Evolutionary conservation across 2,888 invertebrate species (phyloP).

Genomic region (Sesia apiformis): DNA sequence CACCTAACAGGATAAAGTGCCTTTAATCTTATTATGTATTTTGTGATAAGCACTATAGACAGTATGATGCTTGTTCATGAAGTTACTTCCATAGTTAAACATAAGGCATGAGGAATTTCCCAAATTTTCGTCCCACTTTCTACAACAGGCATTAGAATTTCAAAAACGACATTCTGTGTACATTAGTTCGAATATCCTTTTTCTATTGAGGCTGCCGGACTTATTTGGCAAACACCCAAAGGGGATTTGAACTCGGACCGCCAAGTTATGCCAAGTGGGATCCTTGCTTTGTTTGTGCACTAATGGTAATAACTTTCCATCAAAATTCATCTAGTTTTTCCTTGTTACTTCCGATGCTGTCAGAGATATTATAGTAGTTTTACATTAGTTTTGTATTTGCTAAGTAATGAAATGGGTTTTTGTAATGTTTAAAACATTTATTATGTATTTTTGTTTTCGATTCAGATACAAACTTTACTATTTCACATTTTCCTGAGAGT

Average conservation of each 20-base stretch:
- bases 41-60: too few relatives aligned
- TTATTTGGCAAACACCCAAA: background rate
- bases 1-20: too few relatives aligned
- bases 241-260: background rate
- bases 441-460: slow-evolving; percentile 34
- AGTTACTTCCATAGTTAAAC: too few relatives aligned
- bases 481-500: slow-evolving; percentile 33
- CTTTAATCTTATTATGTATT: too few relatives aligned
- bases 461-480: slow-evolving; percentile 41
- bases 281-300: background rate
- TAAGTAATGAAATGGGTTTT: too few relatives aligned
- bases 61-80: too few relatives aligned
- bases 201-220: background rate
- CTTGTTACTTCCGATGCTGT: background rate
- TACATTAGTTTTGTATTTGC: too few relatives aligned
- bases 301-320: background rate
- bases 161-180: background rate
- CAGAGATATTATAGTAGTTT: too few relatives aligned
- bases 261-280: background rate
- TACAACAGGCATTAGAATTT: background rate
- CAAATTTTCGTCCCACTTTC: background rate
- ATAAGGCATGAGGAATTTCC: too few relatives aligned
- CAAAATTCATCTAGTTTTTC: background rate
- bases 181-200: background rate
- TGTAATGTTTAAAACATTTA: slow-evolving; percentile 60